phyloP scores from a whole-genome alignment of 2,113 vertebrate species.

The Ailuropoda melanoleuca region DNA sequence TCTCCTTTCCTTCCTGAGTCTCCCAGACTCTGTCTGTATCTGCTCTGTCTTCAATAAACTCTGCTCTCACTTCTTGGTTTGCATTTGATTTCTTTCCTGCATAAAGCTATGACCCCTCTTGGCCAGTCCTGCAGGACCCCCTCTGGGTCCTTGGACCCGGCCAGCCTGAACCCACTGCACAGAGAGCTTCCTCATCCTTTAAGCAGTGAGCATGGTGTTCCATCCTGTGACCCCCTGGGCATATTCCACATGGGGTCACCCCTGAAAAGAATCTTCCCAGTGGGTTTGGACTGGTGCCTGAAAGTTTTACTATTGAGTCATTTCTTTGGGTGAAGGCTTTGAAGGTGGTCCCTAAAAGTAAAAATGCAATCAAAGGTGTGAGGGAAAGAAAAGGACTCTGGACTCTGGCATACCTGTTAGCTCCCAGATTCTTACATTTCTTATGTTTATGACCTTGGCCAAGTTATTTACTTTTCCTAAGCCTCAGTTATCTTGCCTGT shows the following conservation, averaged over 20 bases:
- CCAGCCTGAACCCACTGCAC: neutral
- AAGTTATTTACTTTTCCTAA: neutral
- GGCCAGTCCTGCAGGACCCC: neutral
- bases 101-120: neutral
- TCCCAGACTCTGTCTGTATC: neutral
- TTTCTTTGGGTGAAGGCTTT: neutral
- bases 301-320: neutral
- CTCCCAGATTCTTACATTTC: neutral
- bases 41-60: neutral
- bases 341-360: neutral
- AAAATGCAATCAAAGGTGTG: neutral
- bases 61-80: neutral
- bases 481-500: neutral
- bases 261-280: neutral
- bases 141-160: neutral
- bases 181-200: neutral
- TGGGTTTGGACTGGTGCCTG: neutral
- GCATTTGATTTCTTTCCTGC: neutral
- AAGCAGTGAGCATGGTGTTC: neutral
- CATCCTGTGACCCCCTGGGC: rapidly evolving
- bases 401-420: neutral
- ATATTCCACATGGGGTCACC: neutral
- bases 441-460: neutral
- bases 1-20: neutral
- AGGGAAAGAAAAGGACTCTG: neutral